Base-by-base conservation (phyloP, 1,140 invertebrate species). In the Temnothorax nylanderi region DNA sequence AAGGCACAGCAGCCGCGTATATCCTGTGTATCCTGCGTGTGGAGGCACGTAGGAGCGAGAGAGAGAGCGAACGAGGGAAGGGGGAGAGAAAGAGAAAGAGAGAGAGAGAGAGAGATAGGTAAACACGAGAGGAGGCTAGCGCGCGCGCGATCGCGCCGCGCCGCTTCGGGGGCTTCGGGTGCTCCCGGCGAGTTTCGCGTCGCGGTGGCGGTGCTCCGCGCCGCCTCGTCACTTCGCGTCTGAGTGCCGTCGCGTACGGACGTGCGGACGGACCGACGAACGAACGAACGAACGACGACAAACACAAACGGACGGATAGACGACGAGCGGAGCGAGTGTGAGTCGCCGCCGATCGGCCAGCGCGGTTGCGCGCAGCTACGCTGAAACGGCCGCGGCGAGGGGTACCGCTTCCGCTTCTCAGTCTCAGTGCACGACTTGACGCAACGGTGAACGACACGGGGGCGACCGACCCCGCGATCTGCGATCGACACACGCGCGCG, bases 141-240 rank as follows among this genome's bases (percentile, higher is more conserved):
- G 80, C 65, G 86, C 65, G 86, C 87, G 86, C 87, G 87, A 26
- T 26, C 78, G 84, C 37, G 75, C 90, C 87, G 88, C 89, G 82
- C 89, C 88, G 87, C 90, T 65, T 75, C 74, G 87, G 88, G 87
- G 77, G 58, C 75, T 75, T 75, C 74, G 87, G 88, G 87, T 78
- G 58, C 75, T 75, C 81, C 72, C 80, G 72, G 84, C 76, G 64
- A 78, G 82, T 80, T 37, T 86, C 76, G 89, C 56, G 74, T 62
- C 65, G 86, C 78, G 88, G 60, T 77, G 82, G 84, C 88, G 37
- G 37, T 41, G 77, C 85, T 0, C 47, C 51, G 18, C 51, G 51
- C 18, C 90, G 87, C 90, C 85, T 86, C 88, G 91, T 91, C 94
- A 95, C 92, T 94, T 93, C 94, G 93, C 92, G 93, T 93, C 84